These are phyloP conservation scores for Xenopus petersii DNA, from an alignment of 2,797 vertebrate genomes.

Conservation along the genomic window DNA sequence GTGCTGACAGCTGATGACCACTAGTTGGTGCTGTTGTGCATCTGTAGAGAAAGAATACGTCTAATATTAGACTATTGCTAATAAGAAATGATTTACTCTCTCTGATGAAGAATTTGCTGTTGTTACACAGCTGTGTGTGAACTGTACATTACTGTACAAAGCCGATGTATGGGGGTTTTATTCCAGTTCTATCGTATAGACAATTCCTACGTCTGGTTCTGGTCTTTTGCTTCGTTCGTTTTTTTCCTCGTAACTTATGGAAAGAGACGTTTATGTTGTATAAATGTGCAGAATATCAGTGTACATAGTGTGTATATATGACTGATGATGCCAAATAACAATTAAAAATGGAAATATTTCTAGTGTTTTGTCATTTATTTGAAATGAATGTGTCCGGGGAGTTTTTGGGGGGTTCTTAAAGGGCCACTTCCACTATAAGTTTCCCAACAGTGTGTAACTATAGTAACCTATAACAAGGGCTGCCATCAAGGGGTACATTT, in stretches of 20 bases:
- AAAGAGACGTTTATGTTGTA: constrained; percentile 81
- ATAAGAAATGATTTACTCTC: not conserved
- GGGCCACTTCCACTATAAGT: too few relatives aligned
- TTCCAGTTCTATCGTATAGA: constrained; percentile 79
- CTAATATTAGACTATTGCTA: too few relatives aligned
- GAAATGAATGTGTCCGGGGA: too few relatives aligned
- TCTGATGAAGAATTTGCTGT: constrained; percentile 74
- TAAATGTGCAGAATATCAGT: constrained; percentile 79
- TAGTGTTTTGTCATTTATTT: not conserved
- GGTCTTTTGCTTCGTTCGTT: constrained; percentile 69
- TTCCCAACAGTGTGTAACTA: too few relatives aligned
- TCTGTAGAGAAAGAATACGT: too few relatives aligned
- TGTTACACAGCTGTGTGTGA: constrained; percentile 85
- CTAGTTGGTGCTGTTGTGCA: too few relatives aligned
- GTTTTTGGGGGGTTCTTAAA: too few relatives aligned
- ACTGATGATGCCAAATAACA: constrained; percentile 67
- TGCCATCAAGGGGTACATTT: too few relatives aligned
- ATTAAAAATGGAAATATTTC: constrained; percentile 52
- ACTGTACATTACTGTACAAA: constrained; percentile 92
- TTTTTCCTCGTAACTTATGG: constrained; percentile 91
- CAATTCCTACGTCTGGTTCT: constrained; percentile 65
- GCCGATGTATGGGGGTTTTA: constrained; percentile 91
- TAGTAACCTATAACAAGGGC: too few relatives aligned
- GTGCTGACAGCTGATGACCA: too few relatives aligned
- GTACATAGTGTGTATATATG: constrained; percentile 83